These are phyloP conservation scores for Paralinhomoeus sp. DNA, from an alignment of 2,888 invertebrate genomes.

Conservation along the genomic window DNA sequence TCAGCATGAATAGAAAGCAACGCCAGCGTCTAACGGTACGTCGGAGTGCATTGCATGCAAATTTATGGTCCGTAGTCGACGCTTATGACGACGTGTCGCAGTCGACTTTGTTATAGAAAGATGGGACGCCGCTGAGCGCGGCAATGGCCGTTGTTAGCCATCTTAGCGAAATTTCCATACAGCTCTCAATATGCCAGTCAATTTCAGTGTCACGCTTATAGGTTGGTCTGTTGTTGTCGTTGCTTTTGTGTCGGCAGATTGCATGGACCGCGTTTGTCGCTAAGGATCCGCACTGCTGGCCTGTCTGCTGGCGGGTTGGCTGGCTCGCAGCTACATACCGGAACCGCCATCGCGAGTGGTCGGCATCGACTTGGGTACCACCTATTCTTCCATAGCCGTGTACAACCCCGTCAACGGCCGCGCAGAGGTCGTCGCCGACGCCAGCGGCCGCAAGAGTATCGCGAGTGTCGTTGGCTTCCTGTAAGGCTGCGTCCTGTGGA, in stretches of 20 bases:
- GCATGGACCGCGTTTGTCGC: too few relatives aligned
- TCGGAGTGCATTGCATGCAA: too few relatives aligned
- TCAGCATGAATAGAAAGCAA: too few relatives aligned
- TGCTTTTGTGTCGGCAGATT: too few relatives aligned
- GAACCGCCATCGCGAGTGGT: conserved; percentile 29
- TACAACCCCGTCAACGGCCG: conserved; percentile 32
- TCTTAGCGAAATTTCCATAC: too few relatives aligned
- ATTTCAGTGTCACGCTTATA: not conserved
- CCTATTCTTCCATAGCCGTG: conserved; percentile 29
- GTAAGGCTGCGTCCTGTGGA: too few relatives aligned
- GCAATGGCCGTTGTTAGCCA: too few relatives aligned
- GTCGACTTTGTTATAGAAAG: too few relatives aligned
- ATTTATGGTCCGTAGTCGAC: too few relatives aligned
- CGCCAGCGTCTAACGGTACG: too few relatives aligned
- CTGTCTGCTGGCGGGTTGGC: conserved; percentile 27
- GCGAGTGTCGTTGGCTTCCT: conserved; percentile 33
- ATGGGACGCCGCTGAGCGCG: too few relatives aligned
- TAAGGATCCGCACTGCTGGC: conserved; percentile 20
- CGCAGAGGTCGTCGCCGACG: conserved; percentile 28
- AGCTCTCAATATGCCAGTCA: not conserved
- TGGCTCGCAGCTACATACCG: conserved; percentile 28
- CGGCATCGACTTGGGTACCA: conserved; percentile 29
- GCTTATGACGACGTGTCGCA: too few relatives aligned
- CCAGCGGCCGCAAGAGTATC: conserved; percentile 28
- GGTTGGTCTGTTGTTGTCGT: not conserved